Conservation (phyloP, 1,140 invertebrate species). For the Dinoponera quadriceps region DNA sequence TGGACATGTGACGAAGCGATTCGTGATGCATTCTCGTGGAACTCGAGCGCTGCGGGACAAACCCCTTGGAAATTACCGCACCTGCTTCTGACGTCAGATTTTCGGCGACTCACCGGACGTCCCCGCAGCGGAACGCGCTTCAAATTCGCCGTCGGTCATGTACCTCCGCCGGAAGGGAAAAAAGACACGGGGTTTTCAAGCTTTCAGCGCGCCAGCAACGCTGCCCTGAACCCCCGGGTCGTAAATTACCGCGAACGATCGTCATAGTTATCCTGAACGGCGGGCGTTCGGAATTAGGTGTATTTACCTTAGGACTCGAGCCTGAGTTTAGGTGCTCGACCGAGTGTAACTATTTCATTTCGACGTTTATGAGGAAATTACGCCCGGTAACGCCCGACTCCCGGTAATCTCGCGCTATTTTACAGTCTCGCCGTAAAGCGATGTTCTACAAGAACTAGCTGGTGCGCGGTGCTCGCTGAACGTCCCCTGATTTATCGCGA, state of each 20-base stretch:
- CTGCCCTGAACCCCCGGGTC: constrained; percentile 24
- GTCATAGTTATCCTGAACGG: constrained; percentile 47
- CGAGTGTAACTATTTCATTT: constrained; percentile 68
- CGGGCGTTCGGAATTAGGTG: constrained; percentile 60
- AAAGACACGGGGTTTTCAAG: constrained; percentile 20
- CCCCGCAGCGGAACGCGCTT: too few relatives aligned
- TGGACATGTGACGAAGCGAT: constrained; percentile 27
- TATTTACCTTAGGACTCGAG: constrained; percentile 54
- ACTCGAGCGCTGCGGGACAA: background rate
- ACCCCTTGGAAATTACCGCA: background rate
- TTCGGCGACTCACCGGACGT: constrained; percentile 12
- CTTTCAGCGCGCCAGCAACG: constrained; percentile 42
- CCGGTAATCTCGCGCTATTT: constrained; percentile 63
- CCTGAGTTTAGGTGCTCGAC: constrained; percentile 38
- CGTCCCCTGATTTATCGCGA: constrained; percentile 60
- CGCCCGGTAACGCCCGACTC: constrained; percentile 57
- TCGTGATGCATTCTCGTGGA: background rate
- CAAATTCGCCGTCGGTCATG: background rate
- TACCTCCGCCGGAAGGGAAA: background rate
- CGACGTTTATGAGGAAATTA: constrained; percentile 70
- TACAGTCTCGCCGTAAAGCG: constrained; percentile 59
- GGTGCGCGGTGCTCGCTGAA: background rate
- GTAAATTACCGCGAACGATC: constrained; percentile 64
- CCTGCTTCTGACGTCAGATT: constrained; percentile 48
- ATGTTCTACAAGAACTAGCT: constrained; percentile 9